These are phyloP conservation scores for Cyprinodon tularosa DNA, from an alignment of 2,113 vertebrate species.

Conservation along the genomic window DNA sequence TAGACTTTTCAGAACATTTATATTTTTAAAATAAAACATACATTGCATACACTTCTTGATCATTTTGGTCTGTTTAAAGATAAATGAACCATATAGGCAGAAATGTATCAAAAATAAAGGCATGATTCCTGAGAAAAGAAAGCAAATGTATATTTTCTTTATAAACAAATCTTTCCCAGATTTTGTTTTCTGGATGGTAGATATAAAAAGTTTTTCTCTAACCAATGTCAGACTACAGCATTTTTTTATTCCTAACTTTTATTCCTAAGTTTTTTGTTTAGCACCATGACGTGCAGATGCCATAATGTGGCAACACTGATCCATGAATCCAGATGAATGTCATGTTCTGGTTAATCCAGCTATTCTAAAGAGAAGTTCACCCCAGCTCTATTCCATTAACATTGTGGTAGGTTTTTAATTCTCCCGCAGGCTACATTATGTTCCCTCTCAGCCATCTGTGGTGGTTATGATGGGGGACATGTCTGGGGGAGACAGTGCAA, in stretches of 20 bases:
- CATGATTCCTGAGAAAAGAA: too few relatives aligned
- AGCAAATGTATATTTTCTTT: too few relatives aligned
- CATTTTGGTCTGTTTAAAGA: too few relatives aligned
- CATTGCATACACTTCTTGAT: too few relatives aligned
- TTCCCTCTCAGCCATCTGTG: slow-evolving; percentile 32
- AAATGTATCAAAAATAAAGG: too few relatives aligned
- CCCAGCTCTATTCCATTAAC: not conserved
- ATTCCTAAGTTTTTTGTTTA: not conserved
- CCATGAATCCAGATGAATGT: not conserved
- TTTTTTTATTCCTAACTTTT: too few relatives aligned
- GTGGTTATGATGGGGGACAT: slow-evolving; percentile 3
- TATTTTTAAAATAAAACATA: too few relatives aligned
- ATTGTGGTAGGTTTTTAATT: slow-evolving; percentile 6
- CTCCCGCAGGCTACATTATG: slow-evolving; percentile 14
- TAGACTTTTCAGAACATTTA: too few relatives aligned
- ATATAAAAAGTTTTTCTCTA: not conserved
- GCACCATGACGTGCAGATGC: not conserved
- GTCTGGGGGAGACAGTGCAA: slow-evolving; percentile 14
- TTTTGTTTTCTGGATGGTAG: too few relatives aligned
- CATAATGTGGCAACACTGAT: not conserved
- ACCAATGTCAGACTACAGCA: too few relatives aligned
- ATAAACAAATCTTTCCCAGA: too few relatives aligned
- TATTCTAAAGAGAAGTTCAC: not conserved
- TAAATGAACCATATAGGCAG: too few relatives aligned
- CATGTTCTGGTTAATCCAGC: not conserved